Evolutionary conservation across 2,888 invertebrate genomes (phyloP), one percentile per base, ranked within the genome.

Genomic region (Acanthosepion pharaonis): DNA sequence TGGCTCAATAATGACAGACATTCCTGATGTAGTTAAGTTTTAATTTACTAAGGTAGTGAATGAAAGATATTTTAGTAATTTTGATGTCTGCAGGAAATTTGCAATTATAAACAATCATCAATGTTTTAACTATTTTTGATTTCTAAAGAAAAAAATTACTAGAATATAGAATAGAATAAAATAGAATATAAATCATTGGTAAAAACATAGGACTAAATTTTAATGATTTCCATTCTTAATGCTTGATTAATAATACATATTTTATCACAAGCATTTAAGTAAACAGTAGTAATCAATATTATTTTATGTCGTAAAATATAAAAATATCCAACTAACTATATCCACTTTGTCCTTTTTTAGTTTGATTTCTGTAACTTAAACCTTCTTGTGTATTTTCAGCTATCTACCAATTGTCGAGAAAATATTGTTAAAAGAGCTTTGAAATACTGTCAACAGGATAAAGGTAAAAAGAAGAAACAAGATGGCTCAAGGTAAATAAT

Each of bases 361-460:
- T 55, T 55, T n/a, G n/a, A n/a, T 78, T 78, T 78, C n/a, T 78
- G 78, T 28, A 78, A 15, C 4, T 78, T 78, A n/a, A 78, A n/a
- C n/a, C 28, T 15, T 18, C 6, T n/a, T 78, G n/a, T n/a, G 28
- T 28, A n/a, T 78, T 78, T 78, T 78, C 78, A 78, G 97, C 95
- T 97, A 94, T 96, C 97, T 15, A 94, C 97, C 20, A 97, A 97
- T 1, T 96, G 96, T 78, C 95, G 97, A 94, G 95, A 95, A 92
- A 97, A 97, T 94, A 97, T 97, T 55, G 96, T 97, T 33, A 96
- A 96, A 91, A 95, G 97, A 94, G 96, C 96, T 20, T 94, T 97
- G 92, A 97, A 97, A 95, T 96, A 96, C 94, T 96, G 96, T 91
- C 95, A 96, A 53, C 97, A 97, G 94, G 95, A 95, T 51, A 95